These are phyloP conservation scores for Bos javanicus DNA, from an alignment of 2,113 vertebrate genomes.

Conservation along the genomic window DNA sequence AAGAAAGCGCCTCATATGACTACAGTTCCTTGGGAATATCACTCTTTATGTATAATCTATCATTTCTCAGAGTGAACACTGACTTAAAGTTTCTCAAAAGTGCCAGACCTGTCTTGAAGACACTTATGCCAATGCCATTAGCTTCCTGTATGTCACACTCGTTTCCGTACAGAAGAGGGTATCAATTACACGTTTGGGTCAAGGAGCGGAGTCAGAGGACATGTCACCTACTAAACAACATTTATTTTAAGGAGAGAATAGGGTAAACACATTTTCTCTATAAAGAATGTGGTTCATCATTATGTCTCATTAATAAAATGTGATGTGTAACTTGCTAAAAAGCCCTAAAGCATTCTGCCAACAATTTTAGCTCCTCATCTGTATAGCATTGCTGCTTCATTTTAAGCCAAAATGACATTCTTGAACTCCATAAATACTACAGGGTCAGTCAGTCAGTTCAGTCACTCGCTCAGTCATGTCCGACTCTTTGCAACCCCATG, in stretches of 20 bases:
- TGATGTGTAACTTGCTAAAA: conserved; percentile 42
- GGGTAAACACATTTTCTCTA: not conserved
- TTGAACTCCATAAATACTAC: conserved; percentile 49
- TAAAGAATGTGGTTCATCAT: conserved; percentile 35
- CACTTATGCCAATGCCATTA: not conserved
- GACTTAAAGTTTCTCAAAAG: not conserved
- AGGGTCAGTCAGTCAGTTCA: not conserved
- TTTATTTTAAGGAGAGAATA: conserved; percentile 5
- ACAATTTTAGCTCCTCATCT: conserved; percentile 47
- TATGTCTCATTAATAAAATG: conserved; percentile 64
- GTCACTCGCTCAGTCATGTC: no score
- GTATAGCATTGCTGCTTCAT: not conserved
- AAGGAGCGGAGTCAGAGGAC: not conserved
- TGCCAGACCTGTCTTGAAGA: not conserved
- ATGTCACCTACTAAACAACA: not conserved
- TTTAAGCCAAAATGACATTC: conserved; percentile 40
- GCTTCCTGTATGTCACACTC: not conserved
- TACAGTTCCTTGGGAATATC: not conserved
- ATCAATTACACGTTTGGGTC: not conserved
- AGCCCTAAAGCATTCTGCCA: conserved; percentile 44
- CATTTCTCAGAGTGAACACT: not conserved
- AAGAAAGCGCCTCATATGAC: not conserved
- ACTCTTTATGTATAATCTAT: not conserved
- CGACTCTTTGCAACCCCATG: no score
- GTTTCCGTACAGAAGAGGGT: not conserved